phyloP scores from a whole-genome alignment of 2,113 vertebrate species.

The Colius striatus region DNA sequence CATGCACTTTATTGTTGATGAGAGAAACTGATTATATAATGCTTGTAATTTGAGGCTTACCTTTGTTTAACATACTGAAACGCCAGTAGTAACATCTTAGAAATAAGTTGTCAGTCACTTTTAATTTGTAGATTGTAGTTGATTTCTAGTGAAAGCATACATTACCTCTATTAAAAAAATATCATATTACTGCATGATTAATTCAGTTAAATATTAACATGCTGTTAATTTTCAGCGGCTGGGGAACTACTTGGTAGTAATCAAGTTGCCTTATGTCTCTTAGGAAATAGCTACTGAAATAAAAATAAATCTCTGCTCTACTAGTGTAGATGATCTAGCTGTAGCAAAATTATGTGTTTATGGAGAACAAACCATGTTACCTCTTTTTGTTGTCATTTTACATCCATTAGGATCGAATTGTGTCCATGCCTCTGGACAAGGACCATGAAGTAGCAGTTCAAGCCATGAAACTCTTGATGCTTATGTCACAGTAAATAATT shows the following conservation, averaged over 20 bases:
- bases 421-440: constrained; percentile 92
- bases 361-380: constrained; percentile 59
- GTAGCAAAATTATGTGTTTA: constrained; percentile 43
- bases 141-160: constrained; percentile 52
- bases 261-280: constrained; percentile 62
- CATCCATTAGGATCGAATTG: constrained; percentile 84
- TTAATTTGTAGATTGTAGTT: constrained; percentile 57
- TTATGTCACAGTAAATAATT: constrained; percentile 87
- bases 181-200: constrained; percentile 53
- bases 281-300: constrained; percentile 61
- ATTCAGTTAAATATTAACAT: constrained; percentile 67
- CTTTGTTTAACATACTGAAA: constrained; percentile 38
- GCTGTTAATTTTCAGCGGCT: constrained; percentile 59
- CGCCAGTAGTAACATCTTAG: constrained; percentile 25
- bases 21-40: neutral
- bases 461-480: constrained; percentile 88
- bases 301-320: constrained; percentile 56
- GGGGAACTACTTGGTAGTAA: constrained; percentile 65
- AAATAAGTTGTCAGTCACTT: constrained; percentile 63
- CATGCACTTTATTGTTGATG: neutral
- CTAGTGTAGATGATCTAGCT: constrained; percentile 48
- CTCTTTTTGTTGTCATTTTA: constrained; percentile 69
- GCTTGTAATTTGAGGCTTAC: constrained; percentile 43
- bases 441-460: constrained; percentile 91
- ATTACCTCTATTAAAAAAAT: constrained; percentile 54